These are phyloP conservation scores for Eremobia ochroleuca DNA, from an alignment of 2,888 invertebrate species.

Conservation along the genomic window DNA sequence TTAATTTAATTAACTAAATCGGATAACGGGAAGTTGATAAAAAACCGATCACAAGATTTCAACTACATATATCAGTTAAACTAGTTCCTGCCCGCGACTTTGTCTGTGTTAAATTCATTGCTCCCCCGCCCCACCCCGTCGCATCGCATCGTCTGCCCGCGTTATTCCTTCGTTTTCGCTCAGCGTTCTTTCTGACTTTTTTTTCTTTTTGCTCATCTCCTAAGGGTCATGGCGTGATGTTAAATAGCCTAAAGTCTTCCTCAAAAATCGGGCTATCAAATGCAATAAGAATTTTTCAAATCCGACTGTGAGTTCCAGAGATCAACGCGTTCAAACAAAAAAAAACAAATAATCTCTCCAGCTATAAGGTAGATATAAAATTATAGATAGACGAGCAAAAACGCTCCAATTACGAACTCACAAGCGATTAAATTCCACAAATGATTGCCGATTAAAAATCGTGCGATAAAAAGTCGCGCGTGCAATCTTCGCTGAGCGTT, in stretches of 20 bases:
- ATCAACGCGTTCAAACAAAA: neutral
- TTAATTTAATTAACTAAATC: neutral
- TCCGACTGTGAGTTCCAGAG: neutral
- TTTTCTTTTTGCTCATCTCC: neutral
- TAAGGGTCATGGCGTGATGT: neutral
- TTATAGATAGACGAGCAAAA: neutral
- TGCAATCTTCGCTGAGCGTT: conserved; percentile 32
- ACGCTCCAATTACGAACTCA: neutral
- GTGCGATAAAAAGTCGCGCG: conserved; percentile 31
- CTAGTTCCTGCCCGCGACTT: too few species aligned
- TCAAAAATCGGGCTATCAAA: neutral
- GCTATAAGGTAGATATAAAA: neutral
- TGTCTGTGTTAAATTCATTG: too few species aligned
- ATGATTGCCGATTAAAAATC: conserved; percentile 16
- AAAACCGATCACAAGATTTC: neutral
- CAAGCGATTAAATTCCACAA: neutral
- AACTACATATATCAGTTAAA: too few species aligned
- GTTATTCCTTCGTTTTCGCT: neutral
- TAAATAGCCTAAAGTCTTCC: neutral
- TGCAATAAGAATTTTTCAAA: neutral
- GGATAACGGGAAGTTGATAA: neutral
- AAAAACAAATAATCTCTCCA: neutral
- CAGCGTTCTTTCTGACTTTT: neutral
- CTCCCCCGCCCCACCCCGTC: too few species aligned
- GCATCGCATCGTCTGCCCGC: neutral